Base-by-base conservation (phyloP, 2,797 vertebrate genomes). In the Ciconia nigra region DNA sequence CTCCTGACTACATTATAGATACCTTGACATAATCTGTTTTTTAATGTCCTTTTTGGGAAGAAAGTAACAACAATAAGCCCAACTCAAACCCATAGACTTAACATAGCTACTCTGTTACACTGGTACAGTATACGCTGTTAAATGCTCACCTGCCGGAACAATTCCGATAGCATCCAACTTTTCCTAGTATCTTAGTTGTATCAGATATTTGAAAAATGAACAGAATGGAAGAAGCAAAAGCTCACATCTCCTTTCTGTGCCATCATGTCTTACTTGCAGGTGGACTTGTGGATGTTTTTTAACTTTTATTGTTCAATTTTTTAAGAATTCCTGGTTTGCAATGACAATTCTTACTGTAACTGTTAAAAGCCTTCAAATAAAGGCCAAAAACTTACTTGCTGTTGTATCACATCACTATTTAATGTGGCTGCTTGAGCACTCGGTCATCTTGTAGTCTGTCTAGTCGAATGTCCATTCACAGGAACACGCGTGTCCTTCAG, bases 261-360 rank as follows among this genome's bases (percentile, higher is more conserved):
- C 95, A 67, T 61, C 58, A 63, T 41, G 47, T 90, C 76, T 95
- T 72, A 89, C 89, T 95, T 92, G 90, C 95, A 93, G 92, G 91
- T 96, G 95, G 89, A 87, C 73, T 97, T 31, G 87, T 95, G 92
- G 90, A 83, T 95, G 82, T 80, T 95, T 95, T 95, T 93, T 89
- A 95, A 95, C 93, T 95, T 94, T 91, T 92, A 70, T 94, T 93
- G 89, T 95, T 94, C 57, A 8, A 77, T 96, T 96, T 97, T 96
- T 44, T 0, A 72, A 88, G 33, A 71, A 39, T 25, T 87, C 89
- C 90, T 94, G 90, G 92, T 96, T 97, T 97, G 95, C 96, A 96
- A 89, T 94, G 95, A 96, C 96, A 96, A 97, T 97, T 97, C 93
- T 95, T 97, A 97, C 84, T 97, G 97, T 97, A 97, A 95, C 90